Evolutionary conservation across 2,888 invertebrate species (phyloP), one percentile per base, ranked within the genome.

Genomic region (Synergus laeviventris): DNA sequence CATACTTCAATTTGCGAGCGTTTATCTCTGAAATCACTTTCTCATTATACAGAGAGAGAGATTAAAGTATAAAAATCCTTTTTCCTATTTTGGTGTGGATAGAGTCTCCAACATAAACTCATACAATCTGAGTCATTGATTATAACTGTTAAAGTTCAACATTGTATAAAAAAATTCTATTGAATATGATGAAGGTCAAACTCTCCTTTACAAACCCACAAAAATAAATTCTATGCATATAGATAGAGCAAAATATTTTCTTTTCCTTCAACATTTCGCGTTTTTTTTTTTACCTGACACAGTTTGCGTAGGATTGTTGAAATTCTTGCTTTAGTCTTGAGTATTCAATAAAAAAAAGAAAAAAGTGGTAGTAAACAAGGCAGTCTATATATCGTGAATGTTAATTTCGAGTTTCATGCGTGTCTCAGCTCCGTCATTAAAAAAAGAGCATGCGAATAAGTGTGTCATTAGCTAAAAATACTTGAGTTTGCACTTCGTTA

Each of bases 391-490:
- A 38, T 62, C 12, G n/a, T 42, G 11, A 70, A 12, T 66, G 24
- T 45, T 66, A 11, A 70, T 24, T 49, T n/a, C 36, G 31, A 9
- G 36, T 11, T 38, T n/a, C 16, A 62, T 62, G n/a, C 4, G 36
- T 62, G 38, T 36, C 36, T 66, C 14, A 3, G 14, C 24, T 49
- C 8, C 24, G 31, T 16, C n/a, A 49, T 21, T 60, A 59, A 78
- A 80, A 81, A 75, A 76, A 76, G 61, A 77, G 80, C 78, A 82
- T 76, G 78, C 81, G 78, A 78, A 79, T 82, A 81, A 82, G 79
- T 82, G 78, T 82, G 82, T 79, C 82, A 80, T 75, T 73, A 78
- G 75, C 81, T 81, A 82, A 79, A 82, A 82, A 82, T 82, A 82
- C 80, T 75, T 77, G 64, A 75, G 75, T 79, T 74, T 54, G 73